Base-by-base conservation (phyloP, 2,797 vertebrate species). In the Malacoraja senta region DNA sequence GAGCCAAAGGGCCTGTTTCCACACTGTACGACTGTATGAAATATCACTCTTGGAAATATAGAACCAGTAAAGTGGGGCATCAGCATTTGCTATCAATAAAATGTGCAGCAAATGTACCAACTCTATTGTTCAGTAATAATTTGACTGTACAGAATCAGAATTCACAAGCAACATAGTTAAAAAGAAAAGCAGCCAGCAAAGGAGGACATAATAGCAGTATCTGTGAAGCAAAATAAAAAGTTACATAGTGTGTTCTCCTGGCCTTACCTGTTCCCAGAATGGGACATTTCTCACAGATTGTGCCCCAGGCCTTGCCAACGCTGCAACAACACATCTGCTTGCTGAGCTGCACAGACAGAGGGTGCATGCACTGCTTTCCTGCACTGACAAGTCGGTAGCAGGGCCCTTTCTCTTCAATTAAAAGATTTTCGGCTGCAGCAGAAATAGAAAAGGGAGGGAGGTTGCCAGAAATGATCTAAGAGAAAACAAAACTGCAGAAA, bases 241-340 rank as follows among this genome's bases (percentile, higher is more conserved):
- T 15, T 93, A 93, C 76, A 29, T 35, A 76, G 32, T 88, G 78
- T 0, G 53, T 29, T 71, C 84, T 93, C 93, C 95, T 17, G 21
- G 93, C 95, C 97, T 98, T 97, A 99, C 99, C 98, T 98, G 99
- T 99, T 96, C 99, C 99, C 93, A 97, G 98, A 94, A 96, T 95
- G 0, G 99, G 99, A 95, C 99, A 99, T 96, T 97, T 98, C 96
- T 99, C 98, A 96, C 99, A 99, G 94, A 96, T 96, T 0, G 98
- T 98, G 93, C 99, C 99, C 99, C 99, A 99, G 95, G 98, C 99
- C 95, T 99, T 99, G 95, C 99, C 99, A 96, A 99, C 99, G 93
- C 98, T 99, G 97, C 99, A 99, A 97, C 99, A 99, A 96, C 99
- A 99, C 94, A 99, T 97, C 97, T 99, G 98, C 96, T 97, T 98